Evolutionary conservation across 1,140 invertebrate species (phyloP).

Genomic region (Caenorhabditis latens): DNA sequence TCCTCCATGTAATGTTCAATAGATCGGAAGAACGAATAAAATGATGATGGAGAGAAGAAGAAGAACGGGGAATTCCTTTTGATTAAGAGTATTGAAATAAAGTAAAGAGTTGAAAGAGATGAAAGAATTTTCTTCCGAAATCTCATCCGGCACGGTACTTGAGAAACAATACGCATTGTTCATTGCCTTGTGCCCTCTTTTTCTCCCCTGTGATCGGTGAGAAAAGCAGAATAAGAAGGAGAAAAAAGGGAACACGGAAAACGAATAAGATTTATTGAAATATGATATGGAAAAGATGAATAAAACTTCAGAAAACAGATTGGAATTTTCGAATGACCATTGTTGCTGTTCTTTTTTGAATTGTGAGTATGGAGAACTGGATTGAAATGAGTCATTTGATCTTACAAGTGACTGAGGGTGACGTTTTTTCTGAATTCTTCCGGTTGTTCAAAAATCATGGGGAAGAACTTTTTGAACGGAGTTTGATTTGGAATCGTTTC

Average conservation of each 20-base stretch:
- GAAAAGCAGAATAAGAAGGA: not conserved
- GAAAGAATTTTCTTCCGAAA: slow-evolving; percentile 6
- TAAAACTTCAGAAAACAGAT: too few relatives aligned
- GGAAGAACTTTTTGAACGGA: not conserved
- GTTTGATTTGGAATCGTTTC: not conserved
- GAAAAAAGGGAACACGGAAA: not conserved
- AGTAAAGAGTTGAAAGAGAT: not conserved
- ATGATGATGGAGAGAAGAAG: too few relatives aligned
- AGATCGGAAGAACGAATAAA: slow-evolving; percentile 9
- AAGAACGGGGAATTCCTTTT: not conserved
- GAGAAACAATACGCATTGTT: slow-evolving; percentile 56
- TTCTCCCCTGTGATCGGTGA: not conserved
- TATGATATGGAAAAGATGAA: not conserved
- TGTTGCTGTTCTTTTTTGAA: not conserved
- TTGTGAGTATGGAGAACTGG: not conserved
- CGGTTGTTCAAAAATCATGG: not conserved
- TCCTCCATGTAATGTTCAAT: slow-evolving; percentile 24
- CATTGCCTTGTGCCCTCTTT: slow-evolving; percentile 3
- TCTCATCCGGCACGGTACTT: slow-evolving; percentile 49
- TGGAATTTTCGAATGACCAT: too few relatives aligned
- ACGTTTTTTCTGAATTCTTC: not conserved
- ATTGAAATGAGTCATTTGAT: slow-evolving; percentile 17
- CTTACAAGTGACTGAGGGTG: not conserved
- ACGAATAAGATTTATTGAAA: not conserved
- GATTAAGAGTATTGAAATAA: not conserved